Evolutionary conservation across 2,888 invertebrate species (phyloP).

Genomic region (Peribatodes rhomboidaria): DNA sequence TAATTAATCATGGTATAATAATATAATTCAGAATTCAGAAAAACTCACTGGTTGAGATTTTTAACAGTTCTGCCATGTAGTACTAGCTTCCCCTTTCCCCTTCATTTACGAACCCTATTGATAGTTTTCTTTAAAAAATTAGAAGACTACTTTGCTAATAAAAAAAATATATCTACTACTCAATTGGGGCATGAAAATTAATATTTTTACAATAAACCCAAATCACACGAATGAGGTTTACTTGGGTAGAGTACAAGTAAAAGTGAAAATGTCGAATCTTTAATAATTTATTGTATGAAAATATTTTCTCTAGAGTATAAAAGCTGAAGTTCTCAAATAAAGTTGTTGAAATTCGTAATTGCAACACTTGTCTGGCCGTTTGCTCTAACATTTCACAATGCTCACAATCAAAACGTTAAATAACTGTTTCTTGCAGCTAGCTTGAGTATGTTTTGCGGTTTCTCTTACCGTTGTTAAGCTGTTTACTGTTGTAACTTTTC

Average conservation of each 20-base stretch:
- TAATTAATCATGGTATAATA: no score
- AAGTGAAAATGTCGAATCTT: neutral
- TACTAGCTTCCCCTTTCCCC: no score
- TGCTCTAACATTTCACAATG: neutral
- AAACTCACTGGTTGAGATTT: no score
- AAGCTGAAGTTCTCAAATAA: neutral
- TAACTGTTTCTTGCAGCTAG: neutral
- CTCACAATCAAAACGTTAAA: neutral
- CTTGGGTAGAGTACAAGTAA: no score
- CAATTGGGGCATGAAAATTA: neutral
- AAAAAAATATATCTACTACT: neutral
- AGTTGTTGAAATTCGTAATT: neutral
- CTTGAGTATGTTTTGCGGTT: neutral
- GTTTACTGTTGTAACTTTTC: no score
- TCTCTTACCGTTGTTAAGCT: neutral
- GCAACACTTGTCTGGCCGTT: constrained; percentile 1
- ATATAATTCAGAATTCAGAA: no score
- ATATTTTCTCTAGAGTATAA: neutral
- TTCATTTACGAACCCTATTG: no score
- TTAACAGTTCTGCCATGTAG: no score
- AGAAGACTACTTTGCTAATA: no score
- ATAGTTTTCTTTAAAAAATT: no score
- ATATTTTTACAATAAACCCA: no score
- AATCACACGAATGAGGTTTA: neutral
- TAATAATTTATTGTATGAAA: neutral